Evolutionary conservation across 2,888 invertebrate genomes (phyloP).

Genomic region (Hemithea aestivaria): DNA sequence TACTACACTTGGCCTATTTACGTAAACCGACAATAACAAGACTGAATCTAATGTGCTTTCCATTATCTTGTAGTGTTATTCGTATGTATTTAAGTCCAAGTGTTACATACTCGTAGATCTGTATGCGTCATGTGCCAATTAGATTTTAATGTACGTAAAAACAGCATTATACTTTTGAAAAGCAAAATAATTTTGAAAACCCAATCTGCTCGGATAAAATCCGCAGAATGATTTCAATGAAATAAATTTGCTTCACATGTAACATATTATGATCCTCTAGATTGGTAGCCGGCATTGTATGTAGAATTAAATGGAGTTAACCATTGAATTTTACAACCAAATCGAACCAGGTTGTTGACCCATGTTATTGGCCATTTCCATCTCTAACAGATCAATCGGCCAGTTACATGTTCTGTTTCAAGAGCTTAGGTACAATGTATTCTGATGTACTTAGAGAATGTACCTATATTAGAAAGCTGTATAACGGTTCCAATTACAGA

Average conservation of each 20-base stretch:
- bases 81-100: no score
- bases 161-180: no score
- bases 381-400: background rate
- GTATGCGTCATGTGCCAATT: background rate
- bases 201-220: no score
- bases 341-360: conserved; percentile 30
- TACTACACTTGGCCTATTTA: conserved; percentile 21
- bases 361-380: conserved; percentile 21
- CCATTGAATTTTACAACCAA: conserved; percentile 29
- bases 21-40: conserved; percentile 17
- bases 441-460: conserved; percentile 5
- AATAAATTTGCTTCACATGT: no score
- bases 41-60: conserved; percentile 19
- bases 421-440: conserved; percentile 5
- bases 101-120: conserved; percentile 3
- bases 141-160: no score
- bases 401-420: conserved; percentile 4
- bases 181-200: no score
- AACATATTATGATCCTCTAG: no score
- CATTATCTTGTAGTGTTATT: conserved; percentile 16
- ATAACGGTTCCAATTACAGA: conserved; percentile 62
- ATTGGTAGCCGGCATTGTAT: background rate
- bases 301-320: conserved; percentile 20
- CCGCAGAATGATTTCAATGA: no score
- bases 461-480: conserved; percentile 24